A percentile compares a stretch with the other conserved stretches of the same genome.
phyloP scores from a whole-genome alignment of 2,888 invertebrate species.

The Drosophila melanocephala region DNA sequence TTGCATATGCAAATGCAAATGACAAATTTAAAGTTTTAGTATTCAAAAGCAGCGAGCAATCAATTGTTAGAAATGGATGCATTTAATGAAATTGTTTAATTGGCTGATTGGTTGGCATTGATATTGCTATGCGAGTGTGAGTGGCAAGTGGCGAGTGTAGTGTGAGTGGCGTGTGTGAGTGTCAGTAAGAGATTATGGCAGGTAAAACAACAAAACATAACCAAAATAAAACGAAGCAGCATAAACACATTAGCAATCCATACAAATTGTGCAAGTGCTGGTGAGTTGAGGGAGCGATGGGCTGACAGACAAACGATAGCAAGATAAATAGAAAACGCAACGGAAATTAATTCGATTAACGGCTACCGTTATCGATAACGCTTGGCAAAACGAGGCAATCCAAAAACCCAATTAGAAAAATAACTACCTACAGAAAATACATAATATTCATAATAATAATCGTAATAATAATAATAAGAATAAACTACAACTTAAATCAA shows the following conservation, averaged over 20 bases:
- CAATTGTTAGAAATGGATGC: constrained; percentile 49
- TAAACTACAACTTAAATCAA: background rate
- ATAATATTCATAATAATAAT: constrained; percentile 10
- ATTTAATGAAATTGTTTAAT: constrained; percentile 21
- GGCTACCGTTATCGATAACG: constrained; percentile 15
- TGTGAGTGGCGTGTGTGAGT: background rate
- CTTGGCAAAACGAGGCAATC: constrained; percentile 21
- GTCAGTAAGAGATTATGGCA: constrained; percentile 10
- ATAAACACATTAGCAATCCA: constrained; percentile 9
- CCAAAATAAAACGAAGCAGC: constrained; percentile 20
- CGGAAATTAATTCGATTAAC: constrained; percentile 11
- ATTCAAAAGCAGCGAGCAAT: constrained; percentile 55
- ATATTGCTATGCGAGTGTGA: constrained; percentile 19
- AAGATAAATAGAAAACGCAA: background rate
- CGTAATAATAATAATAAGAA: constrained; percentile 11
- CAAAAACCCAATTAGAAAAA: constrained; percentile 25
- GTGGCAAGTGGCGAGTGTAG: background rate
- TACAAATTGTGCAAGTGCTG: constrained; percentile 7
- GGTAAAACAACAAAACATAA: constrained; percentile 7
- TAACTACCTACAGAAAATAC: background rate
- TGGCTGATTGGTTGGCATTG: constrained; percentile 14
- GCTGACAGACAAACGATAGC: background rate
- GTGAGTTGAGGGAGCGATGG: constrained; percentile 4
- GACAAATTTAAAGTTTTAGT: constrained; percentile 32
- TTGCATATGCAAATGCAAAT: constrained; percentile 6